A percentile compares a stretch with the other conserved stretches of the same genome.
phyloP scores from a whole-genome alignment of 2,797 vertebrate genomes.

The Gadopsis marmoratus region DNA sequence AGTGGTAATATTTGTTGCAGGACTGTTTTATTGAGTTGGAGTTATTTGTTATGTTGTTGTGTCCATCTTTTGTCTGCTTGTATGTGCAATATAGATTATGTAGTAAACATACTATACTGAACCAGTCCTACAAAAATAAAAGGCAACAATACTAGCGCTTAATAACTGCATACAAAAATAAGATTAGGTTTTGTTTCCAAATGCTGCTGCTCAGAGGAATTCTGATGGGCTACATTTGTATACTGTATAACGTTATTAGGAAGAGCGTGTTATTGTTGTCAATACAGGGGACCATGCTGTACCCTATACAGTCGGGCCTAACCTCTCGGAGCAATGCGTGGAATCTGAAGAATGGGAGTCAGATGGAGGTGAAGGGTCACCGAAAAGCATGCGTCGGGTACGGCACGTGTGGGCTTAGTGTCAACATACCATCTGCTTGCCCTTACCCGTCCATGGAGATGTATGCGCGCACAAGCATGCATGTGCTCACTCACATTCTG shows the following conservation, averaged over 20 bases:
- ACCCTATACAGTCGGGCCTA: constrained; percentile 51
- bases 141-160: not conserved
- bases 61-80: not conserved
- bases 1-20: not conserved
- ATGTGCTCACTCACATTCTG: constrained; percentile 36
- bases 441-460: constrained; percentile 67
- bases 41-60: not conserved
- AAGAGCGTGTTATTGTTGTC: constrained; percentile 23
- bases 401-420: constrained; percentile 75
- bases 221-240: constrained; percentile 1
- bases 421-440: constrained; percentile 74
- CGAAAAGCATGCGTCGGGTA: constrained; percentile 62
- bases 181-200: not conserved
- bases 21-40: not conserved
- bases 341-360: constrained; percentile 82
- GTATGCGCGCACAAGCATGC: constrained; percentile 56
- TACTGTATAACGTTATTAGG: constrained; percentile 10
- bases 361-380: constrained; percentile 80
- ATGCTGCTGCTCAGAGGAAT: not conserved
- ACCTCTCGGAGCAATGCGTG: constrained; percentile 65
- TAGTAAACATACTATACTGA: not conserved
- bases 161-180: not conserved
- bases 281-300: constrained; percentile 27
- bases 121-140: not conserved
- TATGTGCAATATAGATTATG: not conserved